Evolutionary conservation across 2,888 invertebrate genomes (phyloP).

Genomic region (Odontomyia ornata): DNA sequence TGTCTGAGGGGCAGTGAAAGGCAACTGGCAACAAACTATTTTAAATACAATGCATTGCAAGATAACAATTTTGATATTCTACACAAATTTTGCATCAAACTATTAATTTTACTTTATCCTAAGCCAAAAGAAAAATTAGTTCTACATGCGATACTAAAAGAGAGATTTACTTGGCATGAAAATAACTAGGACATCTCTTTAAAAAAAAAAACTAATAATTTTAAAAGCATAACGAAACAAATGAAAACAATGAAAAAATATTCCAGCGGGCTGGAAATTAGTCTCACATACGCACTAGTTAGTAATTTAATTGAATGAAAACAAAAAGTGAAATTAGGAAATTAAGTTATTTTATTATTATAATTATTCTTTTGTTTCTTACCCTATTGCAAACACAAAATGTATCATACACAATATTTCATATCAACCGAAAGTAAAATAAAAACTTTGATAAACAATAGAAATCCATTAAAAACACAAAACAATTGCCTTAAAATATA

Average conservation of each 20-base stretch:
- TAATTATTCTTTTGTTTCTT: neutral
- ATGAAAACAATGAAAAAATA: slow-evolving; percentile 17
- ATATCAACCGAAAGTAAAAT: neutral
- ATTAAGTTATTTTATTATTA: slow-evolving; percentile 36
- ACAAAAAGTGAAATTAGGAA: slow-evolving; percentile 7
- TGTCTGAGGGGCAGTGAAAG: neutral
- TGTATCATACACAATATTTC: slow-evolving; percentile 15
- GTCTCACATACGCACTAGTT: slow-evolving; percentile 40
- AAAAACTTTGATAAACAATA: neutral
- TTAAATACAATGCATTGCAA: neutral
- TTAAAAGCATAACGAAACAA: slow-evolving; percentile 1
- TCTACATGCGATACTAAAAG: neutral
- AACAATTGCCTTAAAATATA: neutral
- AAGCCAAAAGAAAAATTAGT: slow-evolving; percentile 13
- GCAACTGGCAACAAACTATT: neutral
- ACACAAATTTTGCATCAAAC: neutral
- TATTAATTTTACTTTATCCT: slow-evolving; percentile 2
- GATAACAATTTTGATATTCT: slow-evolving; percentile 16
- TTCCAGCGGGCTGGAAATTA: slow-evolving; percentile 47
- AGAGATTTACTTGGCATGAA: neutral
- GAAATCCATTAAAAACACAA: neutral
- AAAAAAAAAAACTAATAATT: neutral
- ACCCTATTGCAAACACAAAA: slow-evolving; percentile 7
- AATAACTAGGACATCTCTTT: neutral
- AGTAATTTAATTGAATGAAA: slow-evolving; percentile 37